Evolutionary conservation across 2,888 invertebrate genomes (phyloP).

Genomic region (Clepsis dumicolana): DNA sequence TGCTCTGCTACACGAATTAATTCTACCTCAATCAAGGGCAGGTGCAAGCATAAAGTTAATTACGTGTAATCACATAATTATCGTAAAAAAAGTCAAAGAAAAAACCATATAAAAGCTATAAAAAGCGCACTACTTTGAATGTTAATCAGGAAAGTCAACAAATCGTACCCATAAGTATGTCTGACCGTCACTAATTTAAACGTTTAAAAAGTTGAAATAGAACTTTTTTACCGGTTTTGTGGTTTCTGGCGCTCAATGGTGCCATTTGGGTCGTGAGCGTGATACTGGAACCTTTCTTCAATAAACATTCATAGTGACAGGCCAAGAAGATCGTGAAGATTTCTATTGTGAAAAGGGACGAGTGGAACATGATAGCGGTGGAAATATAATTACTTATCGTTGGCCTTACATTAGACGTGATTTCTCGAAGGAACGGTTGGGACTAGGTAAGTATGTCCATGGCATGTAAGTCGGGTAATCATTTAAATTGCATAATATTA

Average conservation of each 20-base stretch:
- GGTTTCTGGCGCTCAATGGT: neutral
- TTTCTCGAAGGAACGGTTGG: too few species aligned
- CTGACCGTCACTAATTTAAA: constrained; percentile 45
- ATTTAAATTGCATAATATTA: too few species aligned
- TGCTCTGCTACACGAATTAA: constrained; percentile 14
- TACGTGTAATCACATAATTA: constrained; percentile 56
- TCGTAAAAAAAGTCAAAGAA: constrained; percentile 59
- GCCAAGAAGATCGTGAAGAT: neutral
- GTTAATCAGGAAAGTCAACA: constrained; percentile 64
- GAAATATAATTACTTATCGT: too few species aligned
- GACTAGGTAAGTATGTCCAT: too few species aligned
- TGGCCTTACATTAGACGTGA: too few species aligned
- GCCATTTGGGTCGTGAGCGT: neutral
- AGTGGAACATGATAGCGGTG: too few species aligned
- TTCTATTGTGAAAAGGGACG: neutral
- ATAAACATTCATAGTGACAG: neutral
- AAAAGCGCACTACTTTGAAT: constrained; percentile 53
- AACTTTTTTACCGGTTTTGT: neutral
- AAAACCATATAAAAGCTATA: constrained; percentile 50
- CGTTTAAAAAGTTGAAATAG: constrained; percentile 43
- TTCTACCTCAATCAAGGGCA: constrained; percentile 49
- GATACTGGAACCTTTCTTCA: neutral
- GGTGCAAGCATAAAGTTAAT: constrained; percentile 49
- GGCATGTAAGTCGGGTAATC: too few species aligned
- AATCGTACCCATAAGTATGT: constrained; percentile 52